phyloP scores from a whole-genome alignment of 2,888 invertebrate genomes.

The Malacosoma neustria region DNA sequence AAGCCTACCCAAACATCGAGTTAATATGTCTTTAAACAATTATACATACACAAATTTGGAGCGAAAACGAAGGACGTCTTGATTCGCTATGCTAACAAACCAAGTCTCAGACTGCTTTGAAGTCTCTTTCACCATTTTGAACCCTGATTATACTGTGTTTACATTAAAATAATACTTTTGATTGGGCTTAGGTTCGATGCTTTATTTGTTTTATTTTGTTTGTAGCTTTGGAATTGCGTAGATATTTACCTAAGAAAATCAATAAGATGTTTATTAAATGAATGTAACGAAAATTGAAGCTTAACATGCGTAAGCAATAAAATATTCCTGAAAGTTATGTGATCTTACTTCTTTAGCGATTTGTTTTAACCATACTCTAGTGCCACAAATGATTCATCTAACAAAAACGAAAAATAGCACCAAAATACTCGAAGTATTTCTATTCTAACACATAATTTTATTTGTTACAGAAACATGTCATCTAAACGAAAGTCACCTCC shows the following conservation, averaged over 20 bases:
- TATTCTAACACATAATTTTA: too few relatives aligned
- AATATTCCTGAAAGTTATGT: too few relatives aligned
- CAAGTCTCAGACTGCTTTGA: conserved; percentile 38
- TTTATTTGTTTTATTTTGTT: background rate
- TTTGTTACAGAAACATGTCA: conserved; percentile 91
- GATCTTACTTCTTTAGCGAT: too few relatives aligned
- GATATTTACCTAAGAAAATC: background rate
- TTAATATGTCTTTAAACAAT: conserved; percentile 17
- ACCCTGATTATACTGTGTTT: conserved; percentile 8
- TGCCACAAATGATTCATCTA: too few relatives aligned
- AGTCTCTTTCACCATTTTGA: conserved; percentile 29
- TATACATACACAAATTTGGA: background rate
- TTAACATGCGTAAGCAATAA: too few relatives aligned
- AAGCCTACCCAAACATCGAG: conserved; percentile 19
- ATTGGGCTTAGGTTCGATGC: background rate
- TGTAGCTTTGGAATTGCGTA: background rate
- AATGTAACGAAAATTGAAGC: too few relatives aligned
- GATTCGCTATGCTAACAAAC: conserved; percentile 57
- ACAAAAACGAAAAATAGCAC: too few relatives aligned
- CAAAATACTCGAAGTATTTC: too few relatives aligned
- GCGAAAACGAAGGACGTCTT: conserved; percentile 27
- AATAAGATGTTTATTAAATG: too few relatives aligned
- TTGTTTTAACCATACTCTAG: too few relatives aligned
- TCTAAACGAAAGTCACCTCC: conserved; percentile 97
- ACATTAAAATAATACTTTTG: conserved; percentile 3